Base-by-base conservation (phyloP, 2,113 vertebrate species). In the Oreotrochilus melanogaster region DNA sequence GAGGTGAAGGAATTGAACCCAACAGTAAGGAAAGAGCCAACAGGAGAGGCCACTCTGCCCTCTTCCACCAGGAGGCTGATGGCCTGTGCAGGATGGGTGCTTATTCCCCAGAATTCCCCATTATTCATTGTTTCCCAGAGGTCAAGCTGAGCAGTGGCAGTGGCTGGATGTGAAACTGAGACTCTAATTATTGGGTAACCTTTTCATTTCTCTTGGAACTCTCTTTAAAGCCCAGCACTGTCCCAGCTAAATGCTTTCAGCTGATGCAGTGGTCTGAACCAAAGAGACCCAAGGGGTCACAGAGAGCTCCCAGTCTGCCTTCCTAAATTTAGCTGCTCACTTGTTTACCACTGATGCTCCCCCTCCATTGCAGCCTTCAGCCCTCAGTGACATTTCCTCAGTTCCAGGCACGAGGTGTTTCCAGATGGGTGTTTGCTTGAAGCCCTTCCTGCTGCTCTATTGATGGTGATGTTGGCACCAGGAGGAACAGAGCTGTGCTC, bases 91-190 rank as follows among this genome's bases (percentile, higher is more conserved):
- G 61, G 31, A 47, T 31, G n/a, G 73, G 67, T 51, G 57, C 57
- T 50, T 43, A 2, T 24, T 85, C 69, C 83, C 73, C 53, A 57
- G 39, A 17, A 19, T 0, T 1, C 67, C 79, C 75, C 86, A 43
- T 95, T 92, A 90, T 71, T 96, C 71, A 53, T 87, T 86, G 42
- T 75, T 95, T 80, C 61, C 72, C 72, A 87, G 91, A 95, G 92
- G 89, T 89, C 61, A 92, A 2, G 30, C 64, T 80, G 78, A 88
- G 82, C 81, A 6, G 5, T 18, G 50, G 64, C 45, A 83, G 86
- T 83, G 86, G 86, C 86, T 92, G 95, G 64, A 50, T 84, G 72
- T 74, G 73, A 61, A 78, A 43, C 60, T 89, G 72, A 30, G 72
- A 30, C 83, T 80, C 64, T 88, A 89, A 92, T 95, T 95, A 75